A percentile compares a stretch with the other conserved stretches of the same genome.
These are phyloP conservation scores for Azemiops feae DNA, from an alignment of 2,113 vertebrate species.

Conservation along the genomic window DNA sequence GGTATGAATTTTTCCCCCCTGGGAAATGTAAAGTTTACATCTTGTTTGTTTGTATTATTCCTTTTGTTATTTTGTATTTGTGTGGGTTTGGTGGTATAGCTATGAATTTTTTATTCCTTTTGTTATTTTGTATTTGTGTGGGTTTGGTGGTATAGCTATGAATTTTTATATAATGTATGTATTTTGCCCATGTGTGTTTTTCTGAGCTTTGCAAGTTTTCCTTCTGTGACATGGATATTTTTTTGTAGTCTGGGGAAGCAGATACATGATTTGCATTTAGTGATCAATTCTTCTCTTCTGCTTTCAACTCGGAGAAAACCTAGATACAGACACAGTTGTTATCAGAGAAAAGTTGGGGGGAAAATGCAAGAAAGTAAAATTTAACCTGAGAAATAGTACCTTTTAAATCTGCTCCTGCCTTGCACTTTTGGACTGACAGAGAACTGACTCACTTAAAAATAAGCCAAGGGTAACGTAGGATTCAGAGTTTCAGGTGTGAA, in stretches of 20 bases:
- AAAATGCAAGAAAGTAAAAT: background rate
- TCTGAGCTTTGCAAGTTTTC: background rate
- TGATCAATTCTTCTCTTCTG: background rate
- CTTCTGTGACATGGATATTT: background rate
- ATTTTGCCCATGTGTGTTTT: background rate
- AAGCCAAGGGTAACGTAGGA: background rate
- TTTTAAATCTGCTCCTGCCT: background rate
- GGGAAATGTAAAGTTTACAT: background rate
- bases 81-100: background rate
- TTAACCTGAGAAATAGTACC: background rate
- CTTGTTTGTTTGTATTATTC: background rate
- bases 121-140: background rate
- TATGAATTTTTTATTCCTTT: background rate
- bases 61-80: background rate
- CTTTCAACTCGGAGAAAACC: background rate
- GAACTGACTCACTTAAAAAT: background rate
- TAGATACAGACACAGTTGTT: background rate
- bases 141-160: background rate
- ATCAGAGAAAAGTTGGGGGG: background rate
- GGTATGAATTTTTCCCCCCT: background rate
- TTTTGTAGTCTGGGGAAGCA: background rate
- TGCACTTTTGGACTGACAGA: background rate
- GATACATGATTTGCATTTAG: background rate
- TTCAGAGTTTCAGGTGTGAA: background rate
- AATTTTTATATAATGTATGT: background rate